Evolutionary conservation across 1,140 invertebrate genomes (phyloP), one percentile per base, ranked within the genome.

Genomic region (Oncopodura yosiiana): DNA sequence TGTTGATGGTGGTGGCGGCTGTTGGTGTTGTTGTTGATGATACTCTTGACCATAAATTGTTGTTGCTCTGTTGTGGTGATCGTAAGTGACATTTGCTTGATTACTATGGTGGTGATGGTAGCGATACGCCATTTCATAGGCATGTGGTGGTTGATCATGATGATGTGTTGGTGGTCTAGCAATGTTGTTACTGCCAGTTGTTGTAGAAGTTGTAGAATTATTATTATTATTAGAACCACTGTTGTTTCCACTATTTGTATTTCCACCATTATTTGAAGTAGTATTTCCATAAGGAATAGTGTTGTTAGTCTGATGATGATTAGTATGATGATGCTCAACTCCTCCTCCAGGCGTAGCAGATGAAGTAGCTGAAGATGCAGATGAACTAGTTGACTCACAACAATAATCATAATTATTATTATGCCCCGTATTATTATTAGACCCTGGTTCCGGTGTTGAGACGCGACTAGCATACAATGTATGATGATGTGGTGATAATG

Each of bases 241-340:
- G 16, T 24, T 24, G 8, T n/a, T n/a, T 34, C 32, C 32, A 8
- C 32, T n/a, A 34, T 34, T 34, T 34, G 32, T n/a, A 34, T n/a
- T n/a, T 34, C 32, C 32, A 34, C 32, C 32, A 34, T n/a, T n/a
- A 34, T n/a, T n/a, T 23, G 18, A 5, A 32, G 80, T 77, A 11
- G 79, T n/a, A 49, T 14, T 30, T 54, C 60, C 81, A 80, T 29
- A 77, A 69, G 67, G 75, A 71, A 49, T 74, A 74, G 56, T 75
- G 75, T 71, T 37, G 48, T 27, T 9, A 16, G 4, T 82, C 78
- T 68, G 82, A 81, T 1, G 80, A 77, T 9, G 79, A 23, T 24
- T 18, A n/a, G 54, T 58, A 81, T 80, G 27, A 78, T 68, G 72
- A 49, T 73, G 75, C 53, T 74, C 75, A 71, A 55, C 18, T 56